Base-by-base conservation (phyloP, 2,888 invertebrate genomes). In the Epirrhoe tristata region DNA sequence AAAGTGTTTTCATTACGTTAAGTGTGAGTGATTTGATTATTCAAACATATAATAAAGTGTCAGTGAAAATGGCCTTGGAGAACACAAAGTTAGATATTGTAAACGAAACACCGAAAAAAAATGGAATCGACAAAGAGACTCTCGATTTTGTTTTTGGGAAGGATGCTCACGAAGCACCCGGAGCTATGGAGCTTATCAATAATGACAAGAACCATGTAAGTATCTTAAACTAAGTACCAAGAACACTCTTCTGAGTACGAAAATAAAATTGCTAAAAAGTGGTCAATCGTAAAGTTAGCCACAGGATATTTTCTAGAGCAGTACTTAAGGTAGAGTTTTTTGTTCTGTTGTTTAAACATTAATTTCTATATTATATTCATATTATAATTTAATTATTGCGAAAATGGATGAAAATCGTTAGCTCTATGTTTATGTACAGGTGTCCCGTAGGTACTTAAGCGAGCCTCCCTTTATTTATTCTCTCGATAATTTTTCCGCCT, bases 81-180 rank as follows among this genome's bases (percentile, higher is more conserved):
- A 75, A 77, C 32, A 74, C 77, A 8, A 83, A 74, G 64, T 60
- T 82, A 66, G 78, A 82, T 36, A 78, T 82, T 57, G 72, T 79
- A 63, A 77, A 82, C 46, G 83, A 83, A 43, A 69, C 78, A 3
- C 74, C 78, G 31, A 84, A 81, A 61, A 71, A 74, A 43, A 69
- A 68, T 7, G 74, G 69, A 57, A 61, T 74, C 56, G 84, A 90
- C 51, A 61, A 80, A 34, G 82, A 83, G 24, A 85, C 82, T 6
- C 74, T 92, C 0, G 89, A 89, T 54, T 83, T 81, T 82, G 80
- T 92, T 63, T 92, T 91, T 65, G 90, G 91, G 0, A 85, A 73
- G 5, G 71, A 71, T 12, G 75, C 81, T 0, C 77, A 31, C 12
- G 58, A 31, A 5, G 83, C 81, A 17, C 7, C 65, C 5, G 48